Evolutionary conservation across 1,140 invertebrate genomes (phyloP).

Genomic region (Megalopta genalis): DNA sequence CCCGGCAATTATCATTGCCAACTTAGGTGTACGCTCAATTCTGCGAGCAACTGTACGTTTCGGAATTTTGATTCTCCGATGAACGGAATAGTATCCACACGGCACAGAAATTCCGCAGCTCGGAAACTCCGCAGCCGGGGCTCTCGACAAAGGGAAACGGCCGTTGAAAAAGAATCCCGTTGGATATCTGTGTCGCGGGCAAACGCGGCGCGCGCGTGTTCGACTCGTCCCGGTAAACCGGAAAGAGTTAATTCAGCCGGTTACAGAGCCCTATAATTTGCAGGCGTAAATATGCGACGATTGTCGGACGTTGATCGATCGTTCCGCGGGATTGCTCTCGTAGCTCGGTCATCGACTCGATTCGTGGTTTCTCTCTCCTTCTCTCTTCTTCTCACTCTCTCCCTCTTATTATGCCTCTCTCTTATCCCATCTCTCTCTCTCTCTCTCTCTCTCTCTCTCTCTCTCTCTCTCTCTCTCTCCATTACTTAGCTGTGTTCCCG

Average conservation of each 20-base stretch:
- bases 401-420: no score
- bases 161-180: neutral
- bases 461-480: neutral
- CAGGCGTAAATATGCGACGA: conserved; percentile 36
- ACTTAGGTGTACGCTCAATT: no score
- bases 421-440: neutral
- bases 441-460: no score
- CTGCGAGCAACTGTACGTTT: no score
- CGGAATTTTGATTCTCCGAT: neutral
- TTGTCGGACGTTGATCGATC: conserved; percentile 38
- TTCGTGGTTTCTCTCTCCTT: neutral
- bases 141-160: neutral
- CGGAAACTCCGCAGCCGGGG: no score
- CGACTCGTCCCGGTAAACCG: neutral
- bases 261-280: conserved; percentile 14
- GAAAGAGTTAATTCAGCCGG: conserved; percentile 5
- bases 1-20: no score
- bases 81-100: neutral
- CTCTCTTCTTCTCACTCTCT: no score
- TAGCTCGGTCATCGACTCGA: conserved; percentile 41
- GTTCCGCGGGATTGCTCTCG: conserved; percentile 32
- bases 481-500: conserved; percentile 28
- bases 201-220: neutral
- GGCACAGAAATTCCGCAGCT: no score
- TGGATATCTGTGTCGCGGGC: neutral